phyloP scores from a whole-genome alignment of 1,140 invertebrate species.

The Gonatopus flavifemur region DNA sequence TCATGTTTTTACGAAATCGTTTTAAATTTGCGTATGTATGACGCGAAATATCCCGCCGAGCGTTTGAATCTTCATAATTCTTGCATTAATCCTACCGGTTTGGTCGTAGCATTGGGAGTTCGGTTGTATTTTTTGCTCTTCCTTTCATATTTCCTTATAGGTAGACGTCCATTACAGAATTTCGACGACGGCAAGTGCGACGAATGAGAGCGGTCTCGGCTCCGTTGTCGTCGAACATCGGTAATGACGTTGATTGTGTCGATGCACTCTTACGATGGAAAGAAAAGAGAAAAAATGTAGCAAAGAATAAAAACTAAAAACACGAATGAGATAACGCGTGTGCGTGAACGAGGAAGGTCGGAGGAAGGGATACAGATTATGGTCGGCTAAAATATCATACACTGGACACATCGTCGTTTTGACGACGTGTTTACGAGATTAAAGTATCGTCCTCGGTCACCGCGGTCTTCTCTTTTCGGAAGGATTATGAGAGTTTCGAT shows the following conservation, averaged over 20 bases:
- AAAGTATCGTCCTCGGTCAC: conserved; percentile 30
- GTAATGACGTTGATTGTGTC: no score
- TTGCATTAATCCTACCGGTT: conserved; percentile 16
- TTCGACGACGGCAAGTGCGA: conserved; percentile 19
- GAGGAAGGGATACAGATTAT: conserved; percentile 26
- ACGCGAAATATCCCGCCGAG: no score
- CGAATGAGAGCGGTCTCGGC: conserved; percentile 33
- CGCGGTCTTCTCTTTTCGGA: conserved; percentile 29
- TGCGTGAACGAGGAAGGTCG: conserved; percentile 20
- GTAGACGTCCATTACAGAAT: conserved; percentile 13
- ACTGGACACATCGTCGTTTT: conserved; percentile 6
- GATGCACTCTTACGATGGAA: no score
- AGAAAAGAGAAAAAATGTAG: neutral
- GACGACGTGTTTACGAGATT: conserved; percentile 47
- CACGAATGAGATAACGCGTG: conserved; percentile 11
- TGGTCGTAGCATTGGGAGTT: no score
- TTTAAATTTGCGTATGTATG: no score
- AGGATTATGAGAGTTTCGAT: conserved; percentile 35
- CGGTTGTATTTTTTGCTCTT: no score
- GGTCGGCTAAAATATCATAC: conserved; percentile 18
- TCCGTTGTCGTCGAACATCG: neutral
- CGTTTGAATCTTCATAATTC: conserved; percentile 5
- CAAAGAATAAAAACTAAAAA: conserved; percentile 6
- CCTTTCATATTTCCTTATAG: no score
- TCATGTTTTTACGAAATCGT: no score